A percentile compares a stretch with the other conserved stretches of the same genome.
phyloP scores from a whole-genome alignment of 2,113 vertebrate species.

The Melanerpes aurifrons region DNA sequence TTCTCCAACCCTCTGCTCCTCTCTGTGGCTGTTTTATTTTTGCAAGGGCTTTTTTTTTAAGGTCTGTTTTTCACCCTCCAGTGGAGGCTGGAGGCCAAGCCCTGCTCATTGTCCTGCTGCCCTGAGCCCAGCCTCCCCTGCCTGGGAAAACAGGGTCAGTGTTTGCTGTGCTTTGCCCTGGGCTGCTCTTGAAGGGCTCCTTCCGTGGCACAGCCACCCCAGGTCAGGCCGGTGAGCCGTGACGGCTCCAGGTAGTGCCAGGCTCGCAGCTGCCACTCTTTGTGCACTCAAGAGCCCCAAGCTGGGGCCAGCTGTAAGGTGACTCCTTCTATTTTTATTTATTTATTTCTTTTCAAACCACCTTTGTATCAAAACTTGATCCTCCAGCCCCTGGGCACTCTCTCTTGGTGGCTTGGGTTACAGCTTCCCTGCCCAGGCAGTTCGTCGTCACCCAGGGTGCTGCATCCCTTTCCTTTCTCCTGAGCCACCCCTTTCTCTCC shows the following conservation, averaged over 20 bases:
- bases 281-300: background rate
- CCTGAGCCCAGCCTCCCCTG: background rate
- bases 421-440: background rate
- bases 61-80: too few species aligned
- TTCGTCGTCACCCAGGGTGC: background rate
- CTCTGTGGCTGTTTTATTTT: too few species aligned
- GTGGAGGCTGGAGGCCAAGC: background rate
- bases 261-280: background rate
- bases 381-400: background rate
- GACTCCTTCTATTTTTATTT: background rate
- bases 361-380: constrained; percentile 3
- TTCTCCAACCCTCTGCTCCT: too few species aligned
- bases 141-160: background rate
- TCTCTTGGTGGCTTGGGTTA: background rate
- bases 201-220: background rate
- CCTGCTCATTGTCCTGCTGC: accelerated
- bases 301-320: background rate
- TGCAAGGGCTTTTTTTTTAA: background rate
- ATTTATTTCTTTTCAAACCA: background rate
- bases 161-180: accelerated
- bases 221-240: accelerated
- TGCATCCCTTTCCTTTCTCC: background rate
- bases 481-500: background rate
- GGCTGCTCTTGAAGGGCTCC: background rate
- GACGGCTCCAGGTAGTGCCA: background rate